phyloP scores from a whole-genome alignment of 1,140 invertebrate species.

The Dufourea novaeangliae region DNA sequence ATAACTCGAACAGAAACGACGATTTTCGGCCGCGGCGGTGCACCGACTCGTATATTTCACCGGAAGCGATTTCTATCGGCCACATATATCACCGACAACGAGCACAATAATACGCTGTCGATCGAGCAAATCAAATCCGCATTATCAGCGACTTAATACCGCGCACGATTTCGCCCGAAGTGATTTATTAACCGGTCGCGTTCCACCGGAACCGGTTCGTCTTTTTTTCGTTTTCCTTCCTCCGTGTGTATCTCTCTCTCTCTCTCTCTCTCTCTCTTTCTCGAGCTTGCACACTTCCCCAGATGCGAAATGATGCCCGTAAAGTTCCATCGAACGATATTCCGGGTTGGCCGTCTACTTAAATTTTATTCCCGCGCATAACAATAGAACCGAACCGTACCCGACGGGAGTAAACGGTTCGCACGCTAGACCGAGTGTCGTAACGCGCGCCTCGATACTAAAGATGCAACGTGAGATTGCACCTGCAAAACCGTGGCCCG shows the following conservation, averaged over 20 bases:
- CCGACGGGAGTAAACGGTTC: conserved; percentile 17
- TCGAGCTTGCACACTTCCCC: too few species aligned
- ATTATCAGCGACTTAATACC: conserved; percentile 47
- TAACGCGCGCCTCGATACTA: conserved; percentile 55
- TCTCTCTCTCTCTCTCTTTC: too few species aligned
- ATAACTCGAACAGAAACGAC: conserved; percentile 4
- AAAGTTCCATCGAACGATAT: background rate
- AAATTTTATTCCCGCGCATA: conserved; percentile 23
- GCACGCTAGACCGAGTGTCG: background rate
- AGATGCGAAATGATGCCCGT: background rate
- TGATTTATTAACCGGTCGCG: conserved; percentile 25
- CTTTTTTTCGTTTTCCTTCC: background rate
- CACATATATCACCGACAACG: background rate
- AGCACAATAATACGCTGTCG: conserved; percentile 32
- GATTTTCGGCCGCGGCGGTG: conserved; percentile 16
- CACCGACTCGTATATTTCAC: conserved; percentile 4
- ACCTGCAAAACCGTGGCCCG: too few species aligned
- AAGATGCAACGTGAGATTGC: conserved; percentile 65
- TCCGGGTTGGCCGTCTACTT: background rate
- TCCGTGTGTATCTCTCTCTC: too few species aligned
- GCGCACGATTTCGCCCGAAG: background rate
- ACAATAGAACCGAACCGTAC: conserved; percentile 17
- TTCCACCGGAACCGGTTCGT: background rate
- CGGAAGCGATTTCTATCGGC: background rate
- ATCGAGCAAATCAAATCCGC: conserved; percentile 44